Conservation (phyloP, 2,888 invertebrate genomes). For the Cacoxenus indagator region DNA sequence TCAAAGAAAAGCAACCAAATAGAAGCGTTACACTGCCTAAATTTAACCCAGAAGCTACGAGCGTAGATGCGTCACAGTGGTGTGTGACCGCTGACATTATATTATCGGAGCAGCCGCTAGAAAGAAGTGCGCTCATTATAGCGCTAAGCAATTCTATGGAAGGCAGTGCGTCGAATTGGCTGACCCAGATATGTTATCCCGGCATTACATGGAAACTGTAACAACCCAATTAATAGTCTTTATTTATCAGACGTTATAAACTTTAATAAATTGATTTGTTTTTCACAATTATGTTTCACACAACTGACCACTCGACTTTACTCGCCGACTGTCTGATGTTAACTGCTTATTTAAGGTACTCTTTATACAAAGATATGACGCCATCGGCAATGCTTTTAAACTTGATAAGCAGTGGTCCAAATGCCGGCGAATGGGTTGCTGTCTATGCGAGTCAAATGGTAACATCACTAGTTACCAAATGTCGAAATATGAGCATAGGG, state of each 20-base stretch:
- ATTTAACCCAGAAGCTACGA: neutral
- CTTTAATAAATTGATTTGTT: too few relatives aligned
- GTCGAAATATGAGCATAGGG: neutral
- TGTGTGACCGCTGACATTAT: too few relatives aligned
- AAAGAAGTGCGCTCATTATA: neutral
- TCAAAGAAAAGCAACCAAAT: neutral
- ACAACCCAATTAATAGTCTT: too few relatives aligned
- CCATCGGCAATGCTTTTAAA: too few relatives aligned
- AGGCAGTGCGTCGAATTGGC: neutral
- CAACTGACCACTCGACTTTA: too few relatives aligned
- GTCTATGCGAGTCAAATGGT: slow-evolving; percentile 1
- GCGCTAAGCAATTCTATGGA: neutral
- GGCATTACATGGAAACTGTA: too few relatives aligned
- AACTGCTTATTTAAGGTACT: neutral
- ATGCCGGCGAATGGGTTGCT: neutral
- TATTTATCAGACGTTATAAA: too few relatives aligned
- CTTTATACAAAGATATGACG: neutral
- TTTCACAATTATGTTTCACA: too few relatives aligned
- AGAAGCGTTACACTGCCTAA: neutral
- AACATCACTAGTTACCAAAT: neutral
- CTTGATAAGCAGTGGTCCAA: too few relatives aligned
- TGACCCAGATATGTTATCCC: neutral
- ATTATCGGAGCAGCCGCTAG: neutral
- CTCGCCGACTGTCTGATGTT: too few relatives aligned
- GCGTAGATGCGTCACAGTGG: too few relatives aligned